phyloP scores from a whole-genome alignment of 2,888 invertebrate genomes.

The Epinotia demarniana region DNA sequence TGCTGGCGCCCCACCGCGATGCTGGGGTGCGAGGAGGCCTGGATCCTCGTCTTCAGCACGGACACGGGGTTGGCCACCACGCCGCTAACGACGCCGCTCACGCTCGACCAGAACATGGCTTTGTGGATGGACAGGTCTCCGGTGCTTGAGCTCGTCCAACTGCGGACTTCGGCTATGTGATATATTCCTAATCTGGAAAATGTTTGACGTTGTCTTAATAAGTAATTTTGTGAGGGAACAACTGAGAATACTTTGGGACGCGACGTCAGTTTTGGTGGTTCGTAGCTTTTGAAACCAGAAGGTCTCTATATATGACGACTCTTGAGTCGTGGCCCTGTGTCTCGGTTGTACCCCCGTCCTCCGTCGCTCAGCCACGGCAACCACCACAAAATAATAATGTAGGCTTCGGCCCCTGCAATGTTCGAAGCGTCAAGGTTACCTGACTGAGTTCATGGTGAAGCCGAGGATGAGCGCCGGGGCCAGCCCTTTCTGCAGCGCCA shows the following conservation, averaged over 20 bases:
- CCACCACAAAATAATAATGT: too few species aligned
- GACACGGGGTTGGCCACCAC: constrained; percentile 90
- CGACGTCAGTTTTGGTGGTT: too few species aligned
- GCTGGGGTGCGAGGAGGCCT: constrained; percentile 88
- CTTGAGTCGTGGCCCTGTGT: too few species aligned
- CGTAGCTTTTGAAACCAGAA: too few species aligned
- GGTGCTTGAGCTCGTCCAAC: constrained; percentile 74
- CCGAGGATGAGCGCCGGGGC: constrained; percentile 93
- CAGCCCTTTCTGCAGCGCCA: constrained; percentile 91
- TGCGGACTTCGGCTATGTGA: constrained; percentile 85
- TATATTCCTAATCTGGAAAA: constrained; percentile 85
- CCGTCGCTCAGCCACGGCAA: too few species aligned
- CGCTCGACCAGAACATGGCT: constrained; percentile 71
- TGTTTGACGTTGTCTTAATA: neutral
- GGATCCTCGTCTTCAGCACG: constrained; percentile 91
- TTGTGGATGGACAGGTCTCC: constrained; percentile 70
- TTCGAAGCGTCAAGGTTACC: constrained; percentile 60
- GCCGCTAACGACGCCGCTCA: constrained; percentile 88
- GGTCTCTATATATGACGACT: too few species aligned
- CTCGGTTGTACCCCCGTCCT: too few species aligned
- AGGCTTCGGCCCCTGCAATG: too few species aligned
- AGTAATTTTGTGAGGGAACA: too few species aligned
- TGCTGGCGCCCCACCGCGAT: constrained; percentile 95
- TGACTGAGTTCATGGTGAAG: constrained; percentile 84
- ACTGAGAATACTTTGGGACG: too few species aligned